Percentiles rank a stretch among this genome's conserved stretches.
Conservation (phyloP, 2,888 invertebrate species). For the Galerucella calmariensis region DNA sequence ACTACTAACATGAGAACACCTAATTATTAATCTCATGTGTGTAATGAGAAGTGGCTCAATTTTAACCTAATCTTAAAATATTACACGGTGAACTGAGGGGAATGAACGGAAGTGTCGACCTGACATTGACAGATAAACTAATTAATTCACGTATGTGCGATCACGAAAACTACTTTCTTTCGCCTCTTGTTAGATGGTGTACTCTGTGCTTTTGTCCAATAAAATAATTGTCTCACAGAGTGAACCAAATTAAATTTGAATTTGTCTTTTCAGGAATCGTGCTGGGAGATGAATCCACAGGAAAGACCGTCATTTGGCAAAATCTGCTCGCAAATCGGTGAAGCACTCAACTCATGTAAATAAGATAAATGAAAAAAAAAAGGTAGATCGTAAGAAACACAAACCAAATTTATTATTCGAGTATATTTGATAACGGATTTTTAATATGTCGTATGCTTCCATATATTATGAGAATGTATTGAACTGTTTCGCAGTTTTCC, state of each 20-base stretch:
- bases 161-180: no score
- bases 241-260: background rate
- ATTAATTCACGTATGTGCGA: no score
- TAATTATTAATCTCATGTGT: no score
- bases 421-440: slow-evolving; percentile 39
- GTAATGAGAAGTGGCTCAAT: no score
- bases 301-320: slow-evolving; percentile 77
- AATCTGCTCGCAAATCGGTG: slow-evolving; percentile 67
- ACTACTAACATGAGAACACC: no score
- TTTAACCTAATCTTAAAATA: no score
- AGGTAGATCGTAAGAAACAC: slow-evolving; percentile 25
- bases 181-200: no score
- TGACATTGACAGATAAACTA: no score
- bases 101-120: no score
- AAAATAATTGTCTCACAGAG: no score
- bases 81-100: no score
- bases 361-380: background rate
- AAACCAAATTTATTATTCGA: slow-evolving; percentile 47
- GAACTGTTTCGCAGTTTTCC: slow-evolving; percentile 44
- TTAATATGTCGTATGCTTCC: slow-evolving; percentile 55
- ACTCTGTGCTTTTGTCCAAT: no score
- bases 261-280: slow-evolving; percentile 60
- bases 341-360: slow-evolving; percentile 62
- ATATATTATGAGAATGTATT: slow-evolving; percentile 46
- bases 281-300: slow-evolving; percentile 76